phyloP scores from a whole-genome alignment of 2,113 vertebrate genomes.

The Saccopteryx leptura region DNA sequence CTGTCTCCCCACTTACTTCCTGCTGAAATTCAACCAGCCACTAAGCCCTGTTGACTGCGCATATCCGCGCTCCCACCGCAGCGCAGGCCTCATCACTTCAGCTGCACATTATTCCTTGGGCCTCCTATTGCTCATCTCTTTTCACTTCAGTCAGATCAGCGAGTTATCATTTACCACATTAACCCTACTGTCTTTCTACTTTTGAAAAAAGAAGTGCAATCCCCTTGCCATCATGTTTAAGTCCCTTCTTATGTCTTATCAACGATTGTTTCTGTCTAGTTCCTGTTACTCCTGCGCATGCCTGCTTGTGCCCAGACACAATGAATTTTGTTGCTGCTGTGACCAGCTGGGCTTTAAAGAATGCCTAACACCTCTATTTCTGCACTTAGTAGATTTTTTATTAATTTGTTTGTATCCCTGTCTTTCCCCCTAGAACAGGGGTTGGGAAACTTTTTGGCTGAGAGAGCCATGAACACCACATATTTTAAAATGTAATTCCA shows the following conservation, averaged over 20 bases:
- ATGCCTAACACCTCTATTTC: neutral
- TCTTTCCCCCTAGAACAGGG: neutral
- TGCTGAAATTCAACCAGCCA: neutral
- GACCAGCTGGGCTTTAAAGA: neutral
- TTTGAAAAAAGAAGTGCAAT: slow-evolving; percentile 5
- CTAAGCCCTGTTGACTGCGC: neutral
- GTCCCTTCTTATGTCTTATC: neutral
- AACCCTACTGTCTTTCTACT: neutral
- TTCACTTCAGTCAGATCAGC: neutral
- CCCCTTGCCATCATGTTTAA: neutral
- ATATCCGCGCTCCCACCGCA: neutral
- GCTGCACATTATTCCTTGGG: neutral
- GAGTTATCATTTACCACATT: neutral
- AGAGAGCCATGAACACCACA: no score
- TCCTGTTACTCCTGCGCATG: no score
- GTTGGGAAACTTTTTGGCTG: no score
- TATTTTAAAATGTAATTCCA: no score
- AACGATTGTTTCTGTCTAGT: neutral
- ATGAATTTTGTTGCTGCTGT: neutral
- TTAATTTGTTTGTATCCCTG: neutral
- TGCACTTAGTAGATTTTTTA: neutral
- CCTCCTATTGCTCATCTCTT: neutral
- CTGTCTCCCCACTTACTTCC: neutral
- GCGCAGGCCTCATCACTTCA: neutral
- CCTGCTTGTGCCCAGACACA: neutral